Evolutionary conservation across 2,888 invertebrate species (phyloP).

Genomic region (Pterostichus niger): DNA sequence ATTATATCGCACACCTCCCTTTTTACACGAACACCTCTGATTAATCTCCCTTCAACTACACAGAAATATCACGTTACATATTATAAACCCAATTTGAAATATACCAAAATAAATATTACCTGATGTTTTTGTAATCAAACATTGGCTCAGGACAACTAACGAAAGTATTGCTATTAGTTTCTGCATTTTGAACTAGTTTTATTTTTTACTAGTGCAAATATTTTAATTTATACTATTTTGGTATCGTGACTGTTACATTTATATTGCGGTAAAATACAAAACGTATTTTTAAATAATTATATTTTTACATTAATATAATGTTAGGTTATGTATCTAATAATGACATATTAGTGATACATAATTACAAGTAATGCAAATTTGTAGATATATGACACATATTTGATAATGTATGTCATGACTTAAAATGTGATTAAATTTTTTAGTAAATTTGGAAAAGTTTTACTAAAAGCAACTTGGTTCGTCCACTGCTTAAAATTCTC

Average conservation of each 20-base stretch:
- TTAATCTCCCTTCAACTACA: conserved; percentile 29
- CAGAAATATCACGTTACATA: conserved; percentile 8
- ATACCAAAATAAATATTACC: not conserved
- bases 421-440: not conserved
- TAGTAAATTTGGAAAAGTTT: not conserved
- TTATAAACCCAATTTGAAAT: conserved; percentile 1
- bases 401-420: not conserved
- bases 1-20: conserved; percentile 4
- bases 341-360: too few relatives aligned
- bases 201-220: too few relatives aligned
- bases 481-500: not conserved
- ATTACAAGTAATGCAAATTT: too few relatives aligned
- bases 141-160: not conserved
- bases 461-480: not conserved
- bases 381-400: not conserved
- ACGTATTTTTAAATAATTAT: too few relatives aligned
- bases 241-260: not conserved
- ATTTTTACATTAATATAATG: too few relatives aligned
- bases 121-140: not conserved
- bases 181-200: too few relatives aligned
- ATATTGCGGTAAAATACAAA: too few relatives aligned
- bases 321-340: too few relatives aligned
- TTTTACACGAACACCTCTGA: not conserved
- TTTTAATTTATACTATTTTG: not conserved
- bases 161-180: not conserved